These are phyloP conservation scores for Cryptocephalus primarius DNA, from an alignment of 2,888 invertebrate genomes.

Conservation along the genomic window DNA sequence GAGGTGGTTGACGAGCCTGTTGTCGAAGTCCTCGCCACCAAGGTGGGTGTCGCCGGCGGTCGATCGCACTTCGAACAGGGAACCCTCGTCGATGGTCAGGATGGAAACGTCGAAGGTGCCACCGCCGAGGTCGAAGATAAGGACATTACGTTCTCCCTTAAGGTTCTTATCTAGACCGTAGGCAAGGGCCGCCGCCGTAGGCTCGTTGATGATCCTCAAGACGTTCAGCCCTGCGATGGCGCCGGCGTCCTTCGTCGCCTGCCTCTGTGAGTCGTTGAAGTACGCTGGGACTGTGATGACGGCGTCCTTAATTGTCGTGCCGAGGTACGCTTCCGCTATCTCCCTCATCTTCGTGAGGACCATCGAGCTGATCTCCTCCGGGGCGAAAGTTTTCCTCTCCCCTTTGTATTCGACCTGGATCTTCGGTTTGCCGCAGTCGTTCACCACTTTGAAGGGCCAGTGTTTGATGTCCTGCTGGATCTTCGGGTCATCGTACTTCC, in stretches of 20 bases:
- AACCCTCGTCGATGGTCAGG: conserved; percentile 67
- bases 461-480: conserved; percentile 72
- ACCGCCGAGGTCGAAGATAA: conserved; percentile 52
- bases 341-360: conserved; percentile 38
- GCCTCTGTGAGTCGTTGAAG: conserved; percentile 57
- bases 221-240: conserved; percentile 52
- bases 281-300: conserved; percentile 23
- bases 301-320: conserved; percentile 48
- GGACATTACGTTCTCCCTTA: conserved; percentile 38
- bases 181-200: conserved; percentile 30
- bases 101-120: conserved; percentile 76
- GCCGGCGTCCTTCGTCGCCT: conserved; percentile 78
- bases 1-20: conserved; percentile 46
- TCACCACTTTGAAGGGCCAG: conserved; percentile 71
- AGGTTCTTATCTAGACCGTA: conserved; percentile 21
- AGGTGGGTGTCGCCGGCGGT: conserved; percentile 79
- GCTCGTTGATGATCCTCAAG: conserved; percentile 72
- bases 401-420: conserved; percentile 58
- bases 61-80: conserved; percentile 74
- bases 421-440: conserved; percentile 54
- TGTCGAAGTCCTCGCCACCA: conserved; percentile 61
- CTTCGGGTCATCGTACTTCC: conserved; percentile 61
- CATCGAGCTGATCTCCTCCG: conserved; percentile 63
- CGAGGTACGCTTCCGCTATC: conserved; percentile 31
- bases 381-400: conserved; percentile 51